phyloP scores from a whole-genome alignment of 2,797 vertebrate genomes.

The Malurus leucopterus region DNA sequence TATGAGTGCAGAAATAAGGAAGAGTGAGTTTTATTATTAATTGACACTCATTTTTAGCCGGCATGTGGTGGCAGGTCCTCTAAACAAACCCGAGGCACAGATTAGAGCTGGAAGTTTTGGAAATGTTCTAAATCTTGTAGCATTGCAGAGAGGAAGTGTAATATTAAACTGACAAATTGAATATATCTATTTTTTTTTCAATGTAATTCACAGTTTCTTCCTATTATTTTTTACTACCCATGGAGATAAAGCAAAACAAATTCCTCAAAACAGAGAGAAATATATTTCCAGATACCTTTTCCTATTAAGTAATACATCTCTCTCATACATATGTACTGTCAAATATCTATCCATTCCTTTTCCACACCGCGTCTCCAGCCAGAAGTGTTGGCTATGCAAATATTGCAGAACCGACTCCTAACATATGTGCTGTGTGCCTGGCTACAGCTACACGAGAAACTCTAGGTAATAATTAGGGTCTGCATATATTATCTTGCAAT shows the following conservation, averaged over 20 bases:
- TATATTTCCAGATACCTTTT: slow-evolving; percentile 65
- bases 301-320: slow-evolving; percentile 61
- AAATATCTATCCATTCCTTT: slow-evolving; percentile 44
- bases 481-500: slow-evolving; percentile 25
- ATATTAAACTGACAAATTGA: slow-evolving; percentile 75
- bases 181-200: slow-evolving; percentile 60
- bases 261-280: slow-evolving; percentile 63
- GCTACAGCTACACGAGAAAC: not conserved
- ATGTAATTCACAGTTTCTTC: slow-evolving; percentile 74
- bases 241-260: slow-evolving; percentile 75
- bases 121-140: slow-evolving; percentile 67
- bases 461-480: slow-evolving; percentile 27
- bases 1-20: slow-evolving; percentile 56
- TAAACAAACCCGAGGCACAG: slow-evolving; percentile 57
- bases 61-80: slow-evolving; percentile 75
- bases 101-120: slow-evolving; percentile 70
- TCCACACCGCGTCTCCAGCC: not conserved
- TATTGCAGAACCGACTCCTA: not conserved
- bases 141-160: slow-evolving; percentile 62
- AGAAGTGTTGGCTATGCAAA: slow-evolving; percentile 27
- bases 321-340: slow-evolving; percentile 52
- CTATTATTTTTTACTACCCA: slow-evolving; percentile 68
- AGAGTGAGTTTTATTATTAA: slow-evolving; percentile 68
- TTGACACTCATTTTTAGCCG: slow-evolving; percentile 76
- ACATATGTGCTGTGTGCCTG: not conserved